Conservation (phyloP, 2,797 vertebrate species). For the Hoplostethus mediterraneus region DNA sequence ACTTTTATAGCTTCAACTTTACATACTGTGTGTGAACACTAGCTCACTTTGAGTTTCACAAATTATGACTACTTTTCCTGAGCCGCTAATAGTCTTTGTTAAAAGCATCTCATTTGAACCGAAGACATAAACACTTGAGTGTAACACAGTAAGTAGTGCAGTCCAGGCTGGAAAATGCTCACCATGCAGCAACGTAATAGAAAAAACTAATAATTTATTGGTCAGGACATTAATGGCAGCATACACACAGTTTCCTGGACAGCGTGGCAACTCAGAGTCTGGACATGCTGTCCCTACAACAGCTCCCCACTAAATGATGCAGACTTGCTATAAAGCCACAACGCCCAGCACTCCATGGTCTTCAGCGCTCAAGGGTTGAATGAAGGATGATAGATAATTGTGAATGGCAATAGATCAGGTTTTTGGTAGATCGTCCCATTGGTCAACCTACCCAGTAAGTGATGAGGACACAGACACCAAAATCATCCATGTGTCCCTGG, state of each 20-base stretch:
- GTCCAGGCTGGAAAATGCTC: background rate
- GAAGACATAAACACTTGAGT: background rate
- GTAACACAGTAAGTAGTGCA: background rate
- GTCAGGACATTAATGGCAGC: background rate
- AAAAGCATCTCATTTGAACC: background rate
- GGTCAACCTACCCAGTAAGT: too few species aligned
- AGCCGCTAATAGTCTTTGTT: background rate
- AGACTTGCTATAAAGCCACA: background rate
- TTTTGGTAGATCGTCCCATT: too few species aligned
- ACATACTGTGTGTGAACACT: background rate
- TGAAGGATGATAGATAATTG: background rate
- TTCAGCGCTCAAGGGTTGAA: background rate
- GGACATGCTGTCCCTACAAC: conserved; percentile 1
- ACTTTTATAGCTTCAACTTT: background rate
- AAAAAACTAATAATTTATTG: background rate
- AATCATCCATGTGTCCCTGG: too few species aligned
- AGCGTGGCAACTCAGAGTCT: background rate
- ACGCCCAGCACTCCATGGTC: background rate
- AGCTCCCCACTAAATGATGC: background rate
- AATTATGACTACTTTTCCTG: background rate
- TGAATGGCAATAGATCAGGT: background rate
- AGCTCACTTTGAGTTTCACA: background rate
- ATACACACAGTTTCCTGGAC: background rate
- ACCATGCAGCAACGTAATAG: background rate
- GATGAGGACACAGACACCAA: too few species aligned